Conservation (phyloP, 2,888 invertebrate genomes). For the Dryadula phaetusa region DNA sequence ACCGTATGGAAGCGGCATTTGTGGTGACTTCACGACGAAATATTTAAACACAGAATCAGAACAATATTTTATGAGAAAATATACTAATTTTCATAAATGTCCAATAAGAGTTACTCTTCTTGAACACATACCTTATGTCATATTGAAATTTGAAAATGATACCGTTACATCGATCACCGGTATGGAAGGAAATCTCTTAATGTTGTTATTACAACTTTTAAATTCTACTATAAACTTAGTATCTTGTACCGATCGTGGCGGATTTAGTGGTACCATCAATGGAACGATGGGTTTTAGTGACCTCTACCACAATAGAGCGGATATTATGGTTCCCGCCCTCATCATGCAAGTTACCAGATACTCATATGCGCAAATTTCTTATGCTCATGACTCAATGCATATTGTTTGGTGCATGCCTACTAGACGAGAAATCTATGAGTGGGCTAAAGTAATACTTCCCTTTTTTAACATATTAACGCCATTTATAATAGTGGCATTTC, state of each 20-base stretch:
- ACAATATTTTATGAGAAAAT: conserved; percentile 59
- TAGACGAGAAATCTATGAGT: conserved; percentile 55
- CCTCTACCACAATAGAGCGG: conserved; percentile 53
- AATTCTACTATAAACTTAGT: conserved; percentile 53
- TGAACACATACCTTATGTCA: conserved; percentile 52
- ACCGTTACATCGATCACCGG: conserved; percentile 52
- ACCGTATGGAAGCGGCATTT: conserved; percentile 57
- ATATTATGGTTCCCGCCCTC: conserved; percentile 56
- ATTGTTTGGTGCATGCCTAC: conserved; percentile 62
- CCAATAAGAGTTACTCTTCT: conserved; percentile 54
- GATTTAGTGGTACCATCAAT: conserved; percentile 52
- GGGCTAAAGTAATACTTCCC: conserved; percentile 59
- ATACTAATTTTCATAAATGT: conserved; percentile 61
- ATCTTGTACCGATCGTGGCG: conserved; percentile 44
- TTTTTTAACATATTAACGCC: conserved; percentile 55
- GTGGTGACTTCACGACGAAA: conserved; percentile 56
- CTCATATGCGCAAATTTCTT: conserved; percentile 52
- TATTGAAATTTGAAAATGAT: conserved; percentile 48
- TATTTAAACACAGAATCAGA: conserved; percentile 44
- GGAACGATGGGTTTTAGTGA: conserved; percentile 53
- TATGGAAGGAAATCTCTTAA: conserved; percentile 55
- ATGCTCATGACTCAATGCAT: conserved; percentile 50
- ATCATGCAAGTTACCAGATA: conserved; percentile 49
- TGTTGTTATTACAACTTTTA: conserved; percentile 51
- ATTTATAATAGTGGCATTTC: conserved; percentile 50